Base-by-base conservation (phyloP, 2,113 vertebrate species). In the Rana temporaria region DNA sequence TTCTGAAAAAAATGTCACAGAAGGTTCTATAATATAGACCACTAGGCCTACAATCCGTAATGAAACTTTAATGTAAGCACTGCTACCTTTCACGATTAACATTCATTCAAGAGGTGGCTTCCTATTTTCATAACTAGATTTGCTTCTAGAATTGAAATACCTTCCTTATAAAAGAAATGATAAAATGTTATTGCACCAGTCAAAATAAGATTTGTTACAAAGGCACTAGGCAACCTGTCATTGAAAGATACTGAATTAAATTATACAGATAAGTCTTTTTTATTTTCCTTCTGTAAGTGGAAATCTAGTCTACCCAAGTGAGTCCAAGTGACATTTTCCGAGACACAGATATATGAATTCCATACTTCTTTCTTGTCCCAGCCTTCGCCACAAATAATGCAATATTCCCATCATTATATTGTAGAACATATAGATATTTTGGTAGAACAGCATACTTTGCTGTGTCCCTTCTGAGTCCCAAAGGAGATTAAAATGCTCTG, bases 301-400 rank as follows among this genome's bases (percentile, higher is more conserved):
- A 91, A 92, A 92, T 88, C 89, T 87, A 87, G 86, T 89, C 90
- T 88, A 87, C 85, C 86, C 84, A 84, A 88, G 88, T 88, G 85
- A 90, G 88, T 91, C 90, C 85, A 7, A 60, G 76, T 92, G 92
- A 95, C 92, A 95, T 95, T 96, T 96, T 88, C 86, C 85, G 88
- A 85, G 86, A 92, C 88, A 91, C 85, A 85, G 91, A 92, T 86
- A 87, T 93, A 92, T 90, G 86, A 88, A 85, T 90, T 88, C 90
- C 89, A 88, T 92, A 92, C 89, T 81, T 87, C 79, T 81, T 79
- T 84, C 84, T 86, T 32, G 87, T 85, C 90, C 88, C 88, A 24
- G 32, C 30, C 91, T 85, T 86, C 90, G 89, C 89, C 91, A 86
- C 91, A 85, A 84, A 87, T 86, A 86, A 87, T 17, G 60, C 6